Conservation (phyloP, 2,113 vertebrate species). For the Eurypyga helias region DNA sequence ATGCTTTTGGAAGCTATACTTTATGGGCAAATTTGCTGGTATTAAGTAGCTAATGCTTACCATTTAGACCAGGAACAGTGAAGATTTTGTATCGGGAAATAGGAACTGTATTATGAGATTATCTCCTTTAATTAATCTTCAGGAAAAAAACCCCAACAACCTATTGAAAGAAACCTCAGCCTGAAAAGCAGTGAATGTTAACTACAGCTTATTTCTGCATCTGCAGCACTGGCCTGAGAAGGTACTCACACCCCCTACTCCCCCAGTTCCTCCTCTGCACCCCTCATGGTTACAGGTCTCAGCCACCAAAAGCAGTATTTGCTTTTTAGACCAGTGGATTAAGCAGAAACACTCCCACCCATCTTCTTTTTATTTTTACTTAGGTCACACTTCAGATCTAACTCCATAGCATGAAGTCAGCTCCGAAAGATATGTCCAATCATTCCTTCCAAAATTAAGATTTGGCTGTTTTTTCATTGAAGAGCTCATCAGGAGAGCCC, state of each 20-base stretch:
- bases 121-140: constrained; percentile 1
- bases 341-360: neutral
- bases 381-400: neutral
- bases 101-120: neutral
- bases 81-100: constrained; percentile 2
- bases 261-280: neutral
- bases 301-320: neutral
- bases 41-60: constrained; percentile 5
- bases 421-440: neutral
- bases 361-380: neutral
- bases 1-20: constrained; percentile 28
- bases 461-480: neutral
- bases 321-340: neutral
- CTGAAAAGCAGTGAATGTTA: neutral
- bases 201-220: neutral
- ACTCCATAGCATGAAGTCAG: neutral
- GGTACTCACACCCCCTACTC: neutral
- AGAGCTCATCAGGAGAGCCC: neutral
- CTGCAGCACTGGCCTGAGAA: neutral
- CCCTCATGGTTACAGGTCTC: neutral
- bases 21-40: neutral
- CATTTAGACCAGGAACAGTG: neutral
- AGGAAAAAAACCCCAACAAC: neutral
- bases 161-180: neutral
- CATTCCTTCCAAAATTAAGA: neutral